phyloP scores from a whole-genome alignment of 2,888 invertebrate species.

The Orthosia gracilis region DNA sequence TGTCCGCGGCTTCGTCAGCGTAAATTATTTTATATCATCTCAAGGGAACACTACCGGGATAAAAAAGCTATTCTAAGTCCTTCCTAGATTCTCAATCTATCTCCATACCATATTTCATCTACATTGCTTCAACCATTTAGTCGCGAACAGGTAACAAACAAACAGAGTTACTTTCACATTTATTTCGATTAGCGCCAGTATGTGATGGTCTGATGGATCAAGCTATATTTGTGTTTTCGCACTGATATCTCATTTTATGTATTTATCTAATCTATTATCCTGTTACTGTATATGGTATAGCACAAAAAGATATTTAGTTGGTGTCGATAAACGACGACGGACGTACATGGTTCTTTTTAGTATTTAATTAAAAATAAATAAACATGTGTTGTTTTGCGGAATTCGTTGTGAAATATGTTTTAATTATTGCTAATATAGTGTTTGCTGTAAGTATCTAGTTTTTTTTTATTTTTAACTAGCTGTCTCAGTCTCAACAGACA shows the following conservation, averaged over 20 bases:
- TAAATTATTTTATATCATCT: too few relatives aligned
- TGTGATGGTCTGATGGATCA: too few relatives aligned
- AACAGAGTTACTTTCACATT: too few relatives aligned
- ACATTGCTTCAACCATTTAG: too few relatives aligned
- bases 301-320: conserved; percentile 28
- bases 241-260: neutral
- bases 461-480: too few relatives aligned
- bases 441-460: conserved; percentile 77
- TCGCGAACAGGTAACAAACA: too few relatives aligned
- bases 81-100: too few relatives aligned
- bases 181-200: conserved; percentile 13
- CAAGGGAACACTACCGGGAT: too few relatives aligned
- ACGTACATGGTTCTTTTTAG: neutral
- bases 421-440: conserved; percentile 76
- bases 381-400: conserved; percentile 78
- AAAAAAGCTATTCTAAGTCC: too few relatives aligned
- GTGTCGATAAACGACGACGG: neutral
- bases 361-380: neutral
- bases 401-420: conserved; percentile 78
- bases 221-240: neutral
- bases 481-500: too few relatives aligned
- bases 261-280: conserved; percentile 35
- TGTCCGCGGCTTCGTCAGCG: too few relatives aligned
- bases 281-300: conserved; percentile 1
- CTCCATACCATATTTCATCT: too few relatives aligned